phyloP scores from a whole-genome alignment of 64 coral and sea anemone genomes.

The Montipora capricornis region DNA sequence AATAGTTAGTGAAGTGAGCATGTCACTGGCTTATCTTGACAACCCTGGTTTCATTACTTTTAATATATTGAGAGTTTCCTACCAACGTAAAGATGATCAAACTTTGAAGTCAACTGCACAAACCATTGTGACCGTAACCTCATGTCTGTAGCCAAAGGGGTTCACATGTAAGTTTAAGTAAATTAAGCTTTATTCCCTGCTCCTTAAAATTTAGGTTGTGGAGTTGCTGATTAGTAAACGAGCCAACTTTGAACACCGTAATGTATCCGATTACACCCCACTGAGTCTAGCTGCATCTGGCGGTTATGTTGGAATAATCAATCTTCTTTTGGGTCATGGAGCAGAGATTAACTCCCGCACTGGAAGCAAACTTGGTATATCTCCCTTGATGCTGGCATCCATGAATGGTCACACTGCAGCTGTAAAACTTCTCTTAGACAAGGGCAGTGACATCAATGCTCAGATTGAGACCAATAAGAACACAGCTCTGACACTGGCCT shows the following conservation, averaged over 20 bases:
- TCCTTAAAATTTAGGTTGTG: conserved; percentile 68
- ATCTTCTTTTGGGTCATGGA: conserved; percentile 86
- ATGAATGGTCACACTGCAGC: conserved; percentile 98
- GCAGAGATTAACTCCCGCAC: conserved; percentile 98
- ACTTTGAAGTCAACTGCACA: no score
- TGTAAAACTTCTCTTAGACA: conserved; percentile 95
- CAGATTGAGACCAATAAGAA: conserved; percentile 99
- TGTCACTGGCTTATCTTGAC: no score
- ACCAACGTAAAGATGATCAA: no score
- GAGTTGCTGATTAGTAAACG: conserved; percentile 91
- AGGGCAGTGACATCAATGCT: conserved; percentile 98
- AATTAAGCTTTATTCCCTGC: background rate
- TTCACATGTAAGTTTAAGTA: no score
- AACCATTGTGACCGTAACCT: no score
- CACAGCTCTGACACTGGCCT: conserved; percentile 93
- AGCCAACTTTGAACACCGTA: conserved; percentile 97
- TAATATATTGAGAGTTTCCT: no score
- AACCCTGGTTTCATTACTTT: no score
- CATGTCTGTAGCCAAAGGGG: no score
- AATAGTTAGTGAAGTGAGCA: no score
- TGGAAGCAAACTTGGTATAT: conserved; percentile 97
- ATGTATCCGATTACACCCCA: conserved; percentile 98
- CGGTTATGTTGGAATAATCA: conserved; percentile 95
- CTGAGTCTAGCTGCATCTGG: conserved; percentile 94
- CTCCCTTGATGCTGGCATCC: conserved; percentile 94